phyloP scores from a whole-genome alignment of 2,113 vertebrate genomes.

The Maccullochella peelii region DNA sequence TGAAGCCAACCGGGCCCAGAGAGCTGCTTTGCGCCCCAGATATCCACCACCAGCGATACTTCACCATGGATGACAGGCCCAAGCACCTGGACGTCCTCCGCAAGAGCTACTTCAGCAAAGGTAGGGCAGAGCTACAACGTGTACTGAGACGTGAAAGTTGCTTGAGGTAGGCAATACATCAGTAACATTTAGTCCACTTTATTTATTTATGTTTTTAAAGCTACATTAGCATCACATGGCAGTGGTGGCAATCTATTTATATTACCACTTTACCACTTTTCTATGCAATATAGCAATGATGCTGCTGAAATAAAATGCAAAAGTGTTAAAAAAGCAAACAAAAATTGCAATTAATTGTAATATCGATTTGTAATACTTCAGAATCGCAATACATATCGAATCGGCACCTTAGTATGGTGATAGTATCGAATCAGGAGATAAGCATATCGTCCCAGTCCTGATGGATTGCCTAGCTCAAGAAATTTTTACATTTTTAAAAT shows the following conservation, averaged over 20 bases:
- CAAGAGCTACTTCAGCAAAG: constrained; percentile 94
- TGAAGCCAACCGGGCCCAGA: constrained; percentile 84
- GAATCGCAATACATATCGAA: no score
- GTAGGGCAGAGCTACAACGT: constrained; percentile 62
- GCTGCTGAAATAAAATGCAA: no score
- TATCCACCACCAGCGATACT: constrained; percentile 87
- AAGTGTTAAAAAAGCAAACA: no score
- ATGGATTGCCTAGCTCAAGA: neutral
- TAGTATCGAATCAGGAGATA: no score
- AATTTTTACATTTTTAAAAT: neutral
- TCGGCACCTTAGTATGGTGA: no score
- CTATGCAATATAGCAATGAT: no score
- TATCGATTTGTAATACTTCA: no score
- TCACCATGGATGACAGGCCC: constrained; percentile 88
- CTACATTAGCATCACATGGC: neutral
- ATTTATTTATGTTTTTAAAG: constrained; percentile 9
- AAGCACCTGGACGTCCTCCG: constrained; percentile 91
- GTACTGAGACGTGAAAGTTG: neutral
- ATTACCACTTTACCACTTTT: no score
- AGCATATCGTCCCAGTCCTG: neutral
- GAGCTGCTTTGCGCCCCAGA: constrained; percentile 86
- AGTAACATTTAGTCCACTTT: constrained; percentile 10
- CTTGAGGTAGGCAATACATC: constrained; percentile 13
- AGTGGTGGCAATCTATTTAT: no score
- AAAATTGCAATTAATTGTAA: no score